phyloP scores from a whole-genome alignment of 2,797 vertebrate genomes.

The Myotis planiceps region DNA sequence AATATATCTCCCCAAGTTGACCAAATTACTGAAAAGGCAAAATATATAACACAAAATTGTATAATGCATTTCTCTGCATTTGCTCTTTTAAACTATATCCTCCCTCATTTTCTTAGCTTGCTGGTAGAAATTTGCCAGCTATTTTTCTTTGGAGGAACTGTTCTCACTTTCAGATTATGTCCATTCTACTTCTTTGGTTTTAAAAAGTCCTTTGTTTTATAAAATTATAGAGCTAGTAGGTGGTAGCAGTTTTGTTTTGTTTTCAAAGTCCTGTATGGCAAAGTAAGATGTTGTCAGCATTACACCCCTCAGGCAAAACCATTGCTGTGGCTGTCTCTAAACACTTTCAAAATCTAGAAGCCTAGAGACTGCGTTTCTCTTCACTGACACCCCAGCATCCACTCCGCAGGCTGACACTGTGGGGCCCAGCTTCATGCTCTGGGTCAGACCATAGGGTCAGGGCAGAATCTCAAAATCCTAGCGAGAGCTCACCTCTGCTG shows the following conservation, averaged over 20 bases:
- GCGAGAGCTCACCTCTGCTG: background rate
- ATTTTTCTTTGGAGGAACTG: background rate
- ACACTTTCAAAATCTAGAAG: background rate
- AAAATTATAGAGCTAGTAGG: background rate
- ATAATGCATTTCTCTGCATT: background rate
- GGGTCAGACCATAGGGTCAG: background rate
- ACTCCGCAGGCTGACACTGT: background rate
- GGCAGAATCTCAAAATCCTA: background rate
- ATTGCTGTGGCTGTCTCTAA: background rate
- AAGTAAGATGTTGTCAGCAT: background rate
- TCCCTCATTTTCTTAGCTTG: background rate
- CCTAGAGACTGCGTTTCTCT: background rate
- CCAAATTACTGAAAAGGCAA: background rate
- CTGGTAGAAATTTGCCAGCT: background rate
- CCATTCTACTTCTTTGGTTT: background rate
- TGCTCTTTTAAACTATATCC: background rate
- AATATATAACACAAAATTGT: background rate
- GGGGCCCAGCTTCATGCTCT: background rate
- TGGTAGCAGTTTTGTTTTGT: background rate
- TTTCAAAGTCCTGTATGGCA: background rate
- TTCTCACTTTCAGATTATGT: background rate
- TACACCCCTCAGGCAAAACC: background rate
- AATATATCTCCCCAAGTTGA: background rate
- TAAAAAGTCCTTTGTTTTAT: background rate
- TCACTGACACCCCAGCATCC: background rate